Evolutionary conservation across 2,888 invertebrate species (phyloP).

Genomic region (Brachynemurus nebulosus): DNA sequence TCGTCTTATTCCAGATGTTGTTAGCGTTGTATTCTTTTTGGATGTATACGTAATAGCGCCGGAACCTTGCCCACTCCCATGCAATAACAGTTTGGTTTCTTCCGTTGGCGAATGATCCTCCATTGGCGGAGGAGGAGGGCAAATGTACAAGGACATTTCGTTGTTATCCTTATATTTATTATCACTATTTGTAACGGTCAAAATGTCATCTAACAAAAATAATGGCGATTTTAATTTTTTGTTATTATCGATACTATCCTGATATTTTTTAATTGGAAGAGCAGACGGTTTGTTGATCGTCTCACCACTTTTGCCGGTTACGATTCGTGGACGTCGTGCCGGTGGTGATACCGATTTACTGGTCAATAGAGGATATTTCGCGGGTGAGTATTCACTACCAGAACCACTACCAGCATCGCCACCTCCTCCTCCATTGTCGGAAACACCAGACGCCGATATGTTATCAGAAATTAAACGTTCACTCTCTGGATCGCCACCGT

Average conservation of each 20-base stretch:
- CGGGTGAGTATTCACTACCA: constrained; percentile 29
- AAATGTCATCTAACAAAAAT: constrained; percentile 32
- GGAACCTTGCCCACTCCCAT: constrained; percentile 11
- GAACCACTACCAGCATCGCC: constrained; percentile 22
- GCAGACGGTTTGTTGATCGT: constrained; percentile 12
- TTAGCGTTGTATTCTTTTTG: neutral
- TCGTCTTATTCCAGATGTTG: constrained; percentile 25
- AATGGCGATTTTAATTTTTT: constrained; percentile 26
- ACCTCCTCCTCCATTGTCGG: constrained; percentile 32
- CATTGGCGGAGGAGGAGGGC: constrained; percentile 38
- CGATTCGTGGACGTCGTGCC: neutral
- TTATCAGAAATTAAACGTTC: constrained; percentile 58
- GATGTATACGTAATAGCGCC: neutral
- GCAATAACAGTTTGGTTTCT: constrained; percentile 32
- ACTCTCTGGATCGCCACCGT: constrained; percentile 50
- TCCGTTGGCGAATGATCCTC: constrained; percentile 37
- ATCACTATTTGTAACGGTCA: constrained; percentile 29
- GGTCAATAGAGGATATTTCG: constrained; percentile 18
- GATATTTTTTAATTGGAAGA: constrained; percentile 3
- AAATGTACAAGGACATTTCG: constrained; percentile 35
- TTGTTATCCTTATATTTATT: constrained; percentile 25
- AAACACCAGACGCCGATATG: constrained; percentile 41
- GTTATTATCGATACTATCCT: neutral
- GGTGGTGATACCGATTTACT: constrained; percentile 25
- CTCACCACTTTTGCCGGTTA: neutral